Evolutionary conservation across 2,888 invertebrate species (phyloP).

Genomic region (Leucozona laternaria): DNA sequence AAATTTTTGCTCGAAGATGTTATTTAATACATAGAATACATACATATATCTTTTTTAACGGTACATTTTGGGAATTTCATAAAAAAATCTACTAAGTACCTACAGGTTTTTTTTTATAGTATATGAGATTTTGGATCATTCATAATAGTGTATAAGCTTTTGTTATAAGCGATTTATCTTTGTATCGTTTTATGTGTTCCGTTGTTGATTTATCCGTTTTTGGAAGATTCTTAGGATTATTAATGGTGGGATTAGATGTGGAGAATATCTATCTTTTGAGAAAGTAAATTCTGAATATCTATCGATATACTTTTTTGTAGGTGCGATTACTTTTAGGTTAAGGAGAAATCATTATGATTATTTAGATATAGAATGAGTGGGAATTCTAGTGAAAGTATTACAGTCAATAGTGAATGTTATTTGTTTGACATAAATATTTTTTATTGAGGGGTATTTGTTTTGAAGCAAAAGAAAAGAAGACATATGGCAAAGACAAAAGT

Average conservation of each 20-base stretch:
- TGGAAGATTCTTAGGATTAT: slow-evolving; percentile 9
- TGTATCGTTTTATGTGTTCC: background rate
- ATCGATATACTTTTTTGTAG: background rate
- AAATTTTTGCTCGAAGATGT: slow-evolving; percentile 8
- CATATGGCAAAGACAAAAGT: background rate
- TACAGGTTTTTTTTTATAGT: background rate
- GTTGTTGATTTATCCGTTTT: slow-evolving; percentile 25
- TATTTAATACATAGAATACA: background rate
- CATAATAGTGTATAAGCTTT: slow-evolving; percentile 7
- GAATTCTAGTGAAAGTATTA: slow-evolving; percentile 31
- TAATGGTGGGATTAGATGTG: slow-evolving; percentile 7
- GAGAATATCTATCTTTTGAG: slow-evolving; percentile 9
- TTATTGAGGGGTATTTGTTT: slow-evolving; percentile 12
- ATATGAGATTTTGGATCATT: background rate
- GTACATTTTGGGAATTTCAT: slow-evolving; percentile 21
- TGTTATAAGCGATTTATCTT: slow-evolving; percentile 4
- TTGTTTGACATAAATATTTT: slow-evolving; percentile 17
- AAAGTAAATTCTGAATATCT: slow-evolving; percentile 15
- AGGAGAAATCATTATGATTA: slow-evolving; percentile 19
- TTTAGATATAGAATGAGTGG: slow-evolving; percentile 13
- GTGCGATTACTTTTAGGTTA: slow-evolving; percentile 18
- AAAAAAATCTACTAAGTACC: background rate
- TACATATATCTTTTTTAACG: background rate
- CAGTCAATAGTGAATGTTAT: background rate
- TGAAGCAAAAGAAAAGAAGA: background rate